Percentiles rank a stretch among this genome's conserved stretches.
Evolutionary conservation across 2,113 vertebrate species (phyloP).

Genomic region (Pachypanchax playfairii): DNA sequence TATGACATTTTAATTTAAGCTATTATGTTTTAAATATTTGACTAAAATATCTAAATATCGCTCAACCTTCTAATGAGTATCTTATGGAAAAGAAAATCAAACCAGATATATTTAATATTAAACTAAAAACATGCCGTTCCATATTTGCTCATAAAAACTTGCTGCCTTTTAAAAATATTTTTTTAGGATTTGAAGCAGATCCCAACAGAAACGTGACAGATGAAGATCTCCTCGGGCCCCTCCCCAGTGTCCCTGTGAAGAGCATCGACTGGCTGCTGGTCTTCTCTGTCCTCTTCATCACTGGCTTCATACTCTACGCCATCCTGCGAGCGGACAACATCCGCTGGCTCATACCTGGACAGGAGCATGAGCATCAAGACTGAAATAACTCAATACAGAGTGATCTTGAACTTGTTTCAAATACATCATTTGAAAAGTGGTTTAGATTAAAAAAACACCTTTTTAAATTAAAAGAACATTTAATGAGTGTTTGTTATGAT

Average conservation of each 20-base stretch:
- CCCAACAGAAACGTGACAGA: conserved; percentile 80
- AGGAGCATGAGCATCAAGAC: conserved; percentile 95
- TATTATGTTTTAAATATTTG: neutral
- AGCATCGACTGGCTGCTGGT: conserved; percentile 96
- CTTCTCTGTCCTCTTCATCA: conserved; percentile 92
- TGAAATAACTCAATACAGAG: too few relatives aligned
- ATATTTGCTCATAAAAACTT: neutral
- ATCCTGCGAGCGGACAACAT: conserved; percentile 92
- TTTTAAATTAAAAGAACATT: too few relatives aligned
- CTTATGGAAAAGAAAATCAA: too few relatives aligned
- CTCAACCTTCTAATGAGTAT: too few relatives aligned
- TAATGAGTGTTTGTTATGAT: neutral
- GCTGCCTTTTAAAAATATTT: too few relatives aligned
- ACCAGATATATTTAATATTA: too few relatives aligned
- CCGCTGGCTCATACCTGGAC: conserved; percentile 93
- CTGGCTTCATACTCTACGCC: conserved; percentile 87
- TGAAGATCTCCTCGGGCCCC: conserved; percentile 85
- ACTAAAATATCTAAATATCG: neutral
- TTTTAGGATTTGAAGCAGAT: conserved; percentile 88
- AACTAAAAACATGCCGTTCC: neutral
- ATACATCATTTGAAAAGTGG: too few relatives aligned
- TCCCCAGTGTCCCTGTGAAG: conserved; percentile 83
- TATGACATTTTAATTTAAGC: too few relatives aligned
- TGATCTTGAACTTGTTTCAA: too few relatives aligned
- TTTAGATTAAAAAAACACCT: too few relatives aligned